These are phyloP conservation scores for Bugulina stolonifera DNA, from an alignment of 2,888 invertebrate species.

Conservation along the genomic window DNA sequence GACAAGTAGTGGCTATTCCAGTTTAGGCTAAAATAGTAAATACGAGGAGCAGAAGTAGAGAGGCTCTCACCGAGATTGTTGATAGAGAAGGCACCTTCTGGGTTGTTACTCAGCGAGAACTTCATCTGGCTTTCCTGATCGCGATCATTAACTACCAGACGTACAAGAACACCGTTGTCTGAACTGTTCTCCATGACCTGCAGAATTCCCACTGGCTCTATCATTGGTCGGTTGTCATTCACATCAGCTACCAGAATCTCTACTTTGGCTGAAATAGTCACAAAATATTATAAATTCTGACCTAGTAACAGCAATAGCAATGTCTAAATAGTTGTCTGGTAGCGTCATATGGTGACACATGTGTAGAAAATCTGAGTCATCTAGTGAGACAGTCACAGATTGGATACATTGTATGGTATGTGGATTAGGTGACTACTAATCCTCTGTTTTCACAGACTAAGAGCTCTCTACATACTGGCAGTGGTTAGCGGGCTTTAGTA, in stretches of 20 bases:
- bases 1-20: no score
- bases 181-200: background rate
- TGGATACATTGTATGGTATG: no score
- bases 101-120: background rate
- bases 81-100: background rate
- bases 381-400: no score
- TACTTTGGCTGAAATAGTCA: background rate
- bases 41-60: background rate
- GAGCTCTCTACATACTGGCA: no score
- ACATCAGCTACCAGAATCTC: conserved; percentile 2
- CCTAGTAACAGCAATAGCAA: no score
- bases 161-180: background rate
- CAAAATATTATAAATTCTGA: no score
- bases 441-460: no score
- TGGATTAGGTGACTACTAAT: no score
- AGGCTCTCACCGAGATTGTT: conserved; percentile 4
- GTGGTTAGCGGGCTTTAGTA: no score
- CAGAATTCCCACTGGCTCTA: conserved; percentile 11
- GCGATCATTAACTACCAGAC: background rate
- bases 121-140: background rate
- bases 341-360: no score
- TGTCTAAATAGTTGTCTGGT: no score
- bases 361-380: no score
- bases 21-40: background rate
- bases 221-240: conserved; percentile 13